A percentile compares a stretch with the other conserved stretches of the same genome.
Conservation (phyloP, 2,113 vertebrate genomes). For the Strigops habroptila region DNA sequence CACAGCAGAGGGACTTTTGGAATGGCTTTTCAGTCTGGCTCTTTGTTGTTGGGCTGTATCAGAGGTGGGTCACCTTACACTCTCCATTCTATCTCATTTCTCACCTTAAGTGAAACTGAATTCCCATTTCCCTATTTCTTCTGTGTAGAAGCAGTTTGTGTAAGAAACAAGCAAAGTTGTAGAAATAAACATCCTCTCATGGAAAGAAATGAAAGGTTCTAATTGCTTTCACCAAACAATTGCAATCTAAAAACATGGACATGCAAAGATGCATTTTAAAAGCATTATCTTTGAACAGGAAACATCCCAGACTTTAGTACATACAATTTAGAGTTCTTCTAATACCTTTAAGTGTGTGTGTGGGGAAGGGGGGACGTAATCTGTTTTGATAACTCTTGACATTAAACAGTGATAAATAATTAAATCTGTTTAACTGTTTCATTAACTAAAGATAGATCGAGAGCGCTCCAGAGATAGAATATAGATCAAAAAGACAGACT, state of each 20-base stretch:
- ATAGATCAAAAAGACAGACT: conserved; percentile 26
- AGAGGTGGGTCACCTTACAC: neutral
- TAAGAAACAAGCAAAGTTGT: neutral
- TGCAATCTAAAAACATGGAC: neutral
- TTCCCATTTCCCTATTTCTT: neutral
- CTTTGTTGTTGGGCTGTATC: too few relatives aligned
- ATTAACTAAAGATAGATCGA: conserved; percentile 28
- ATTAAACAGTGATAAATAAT: conserved; percentile 65
- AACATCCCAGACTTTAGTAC: neutral
- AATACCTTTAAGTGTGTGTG: neutral
- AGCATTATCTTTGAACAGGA: neutral
- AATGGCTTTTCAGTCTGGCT: neutral
- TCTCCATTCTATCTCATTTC: fast-evolving
- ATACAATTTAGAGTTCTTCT: neutral
- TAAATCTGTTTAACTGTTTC: conserved; percentile 50
- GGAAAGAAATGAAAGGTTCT: neutral
- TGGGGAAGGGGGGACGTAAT: neutral
- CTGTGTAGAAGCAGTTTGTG: neutral
- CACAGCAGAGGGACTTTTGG: fast-evolving
- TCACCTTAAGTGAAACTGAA: neutral
- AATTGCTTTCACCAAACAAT: neutral
- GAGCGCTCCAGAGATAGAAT: neutral
- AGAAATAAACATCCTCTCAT: neutral
- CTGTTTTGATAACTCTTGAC: conserved; percentile 49
- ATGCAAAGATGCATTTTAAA: neutral